phyloP scores from a whole-genome alignment of 2,888 invertebrate genomes.

The Mactromeris polynyma region DNA sequence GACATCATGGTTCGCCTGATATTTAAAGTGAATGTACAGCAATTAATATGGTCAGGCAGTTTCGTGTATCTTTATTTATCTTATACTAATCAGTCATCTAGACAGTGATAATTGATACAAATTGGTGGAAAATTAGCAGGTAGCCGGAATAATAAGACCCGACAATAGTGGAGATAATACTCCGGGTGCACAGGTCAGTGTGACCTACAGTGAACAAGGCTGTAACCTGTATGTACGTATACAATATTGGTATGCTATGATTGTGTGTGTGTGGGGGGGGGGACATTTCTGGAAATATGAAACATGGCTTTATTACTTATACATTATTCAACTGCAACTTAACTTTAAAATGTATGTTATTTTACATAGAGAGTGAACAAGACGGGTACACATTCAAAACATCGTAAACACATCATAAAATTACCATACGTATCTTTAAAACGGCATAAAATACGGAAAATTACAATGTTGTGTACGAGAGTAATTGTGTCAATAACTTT shows the following conservation, averaged over 20 bases:
- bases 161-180: not conserved
- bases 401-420: not conserved
- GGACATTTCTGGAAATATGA: too few species aligned
- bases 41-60: too few species aligned
- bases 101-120: conserved; percentile 3
- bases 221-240: too few species aligned
- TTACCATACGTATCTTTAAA: not conserved
- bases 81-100: not conserved
- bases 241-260: too few species aligned
- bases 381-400: not conserved
- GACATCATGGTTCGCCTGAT: too few species aligned
- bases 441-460: not conserved
- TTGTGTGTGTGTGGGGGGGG: too few species aligned
- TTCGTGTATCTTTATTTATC: not conserved
- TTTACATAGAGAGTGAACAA: not conserved
- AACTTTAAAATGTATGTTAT: not conserved
- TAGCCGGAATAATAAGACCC: not conserved
- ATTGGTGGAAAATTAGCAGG: not conserved
- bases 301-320: not conserved
- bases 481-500: not conserved
- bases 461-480: conserved; percentile 4
- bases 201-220: too few species aligned
- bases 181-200: too few species aligned
- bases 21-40: too few species aligned
- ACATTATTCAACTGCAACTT: not conserved